A percentile compares a stretch with the other conserved stretches of the same genome.
Evolutionary conservation across 1,140 invertebrate species (phyloP).

Genomic region (Lepidurus apus): DNA sequence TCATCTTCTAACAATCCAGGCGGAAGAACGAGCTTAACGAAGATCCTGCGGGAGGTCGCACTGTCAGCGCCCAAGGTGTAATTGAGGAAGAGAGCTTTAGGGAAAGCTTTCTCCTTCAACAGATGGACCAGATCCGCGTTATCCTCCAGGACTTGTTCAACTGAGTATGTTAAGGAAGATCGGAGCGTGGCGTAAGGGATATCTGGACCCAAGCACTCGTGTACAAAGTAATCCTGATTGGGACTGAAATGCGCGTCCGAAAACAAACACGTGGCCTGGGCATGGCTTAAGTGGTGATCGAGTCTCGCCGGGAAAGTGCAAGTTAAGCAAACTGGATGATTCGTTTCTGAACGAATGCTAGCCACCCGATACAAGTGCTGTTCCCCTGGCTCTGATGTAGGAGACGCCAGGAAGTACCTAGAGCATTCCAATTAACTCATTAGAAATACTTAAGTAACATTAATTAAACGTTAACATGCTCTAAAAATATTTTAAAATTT

Average conservation of each 20-base stretch:
- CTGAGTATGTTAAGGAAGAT: slow-evolving; percentile 43
- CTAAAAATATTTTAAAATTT: no score
- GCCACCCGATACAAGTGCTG: slow-evolving; percentile 67
- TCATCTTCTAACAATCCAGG: slow-evolving; percentile 72
- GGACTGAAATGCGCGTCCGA: slow-evolving; percentile 38
- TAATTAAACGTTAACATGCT: no score
- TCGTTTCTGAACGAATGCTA: slow-evolving; percentile 40
- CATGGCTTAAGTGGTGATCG: slow-evolving; percentile 23
- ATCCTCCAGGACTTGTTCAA: slow-evolving; percentile 41
- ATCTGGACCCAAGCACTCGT: slow-evolving; percentile 66
- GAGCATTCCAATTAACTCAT: slow-evolving; percentile 33
- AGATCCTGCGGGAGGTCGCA: slow-evolving; percentile 13
- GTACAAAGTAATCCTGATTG: slow-evolving; percentile 48
- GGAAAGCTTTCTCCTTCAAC: slow-evolving; percentile 32
- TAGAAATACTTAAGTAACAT: not conserved
- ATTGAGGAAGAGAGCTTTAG: slow-evolving; percentile 26
- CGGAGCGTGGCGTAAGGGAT: slow-evolving; percentile 47
- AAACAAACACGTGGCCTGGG: slow-evolving; percentile 27
- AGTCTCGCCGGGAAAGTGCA: slow-evolving; percentile 41
- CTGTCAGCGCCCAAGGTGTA: slow-evolving; percentile 17
- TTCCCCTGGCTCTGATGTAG: slow-evolving; percentile 57
- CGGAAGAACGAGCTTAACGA: slow-evolving; percentile 64
- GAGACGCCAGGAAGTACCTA: slow-evolving; percentile 66
- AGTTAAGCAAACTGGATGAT: slow-evolving; percentile 49
- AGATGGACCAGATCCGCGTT: slow-evolving; percentile 19